Conservation (phyloP, 2,797 vertebrate species). For the Clarias pachynema region DNA sequence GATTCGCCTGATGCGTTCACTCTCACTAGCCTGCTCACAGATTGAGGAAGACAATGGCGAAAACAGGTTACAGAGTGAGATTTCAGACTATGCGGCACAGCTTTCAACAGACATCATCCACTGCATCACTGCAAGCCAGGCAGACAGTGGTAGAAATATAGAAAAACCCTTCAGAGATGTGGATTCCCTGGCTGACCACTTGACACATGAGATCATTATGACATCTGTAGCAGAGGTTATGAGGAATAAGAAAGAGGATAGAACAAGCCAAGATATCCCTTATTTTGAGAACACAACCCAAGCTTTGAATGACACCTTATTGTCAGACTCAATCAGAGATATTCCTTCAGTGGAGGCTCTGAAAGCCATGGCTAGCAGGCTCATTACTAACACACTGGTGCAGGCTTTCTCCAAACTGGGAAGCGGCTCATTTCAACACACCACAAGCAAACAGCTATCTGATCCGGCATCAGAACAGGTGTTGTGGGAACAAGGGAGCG, state of each 20-base stretch:
- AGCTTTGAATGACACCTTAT: constrained; percentile 15
- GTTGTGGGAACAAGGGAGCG: constrained; percentile 17
- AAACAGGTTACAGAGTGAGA: constrained; percentile 6
- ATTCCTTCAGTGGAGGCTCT: constrained; percentile 35
- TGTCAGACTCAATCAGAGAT: constrained; percentile 19
- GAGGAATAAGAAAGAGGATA: not conserved
- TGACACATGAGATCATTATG: constrained; percentile 66
- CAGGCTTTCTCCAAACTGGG: constrained; percentile 48
- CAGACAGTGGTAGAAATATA: constrained; percentile 6
- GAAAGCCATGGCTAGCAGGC: constrained; percentile 47
- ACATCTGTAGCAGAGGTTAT: constrained; percentile 63
- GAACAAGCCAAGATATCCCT: constrained; percentile 1
- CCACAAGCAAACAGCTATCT: constrained; percentile 14
- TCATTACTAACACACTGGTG: constrained; percentile 47
- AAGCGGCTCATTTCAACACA: constrained; percentile 27
- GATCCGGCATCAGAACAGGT: constrained; percentile 15
- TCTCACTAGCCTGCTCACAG: constrained; percentile 61
- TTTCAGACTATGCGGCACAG: constrained; percentile 63
- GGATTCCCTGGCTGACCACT: constrained; percentile 56
- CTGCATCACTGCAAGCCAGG: constrained; percentile 41
- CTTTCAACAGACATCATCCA: constrained; percentile 68
- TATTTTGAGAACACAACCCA: constrained; percentile 24
- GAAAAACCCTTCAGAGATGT: constrained; percentile 40
- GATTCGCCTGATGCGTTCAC: constrained; percentile 68
- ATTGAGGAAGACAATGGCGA: constrained; percentile 31